Conservation (phyloP, 2,888 invertebrate genomes). For the Diloba caeruleocephala region DNA sequence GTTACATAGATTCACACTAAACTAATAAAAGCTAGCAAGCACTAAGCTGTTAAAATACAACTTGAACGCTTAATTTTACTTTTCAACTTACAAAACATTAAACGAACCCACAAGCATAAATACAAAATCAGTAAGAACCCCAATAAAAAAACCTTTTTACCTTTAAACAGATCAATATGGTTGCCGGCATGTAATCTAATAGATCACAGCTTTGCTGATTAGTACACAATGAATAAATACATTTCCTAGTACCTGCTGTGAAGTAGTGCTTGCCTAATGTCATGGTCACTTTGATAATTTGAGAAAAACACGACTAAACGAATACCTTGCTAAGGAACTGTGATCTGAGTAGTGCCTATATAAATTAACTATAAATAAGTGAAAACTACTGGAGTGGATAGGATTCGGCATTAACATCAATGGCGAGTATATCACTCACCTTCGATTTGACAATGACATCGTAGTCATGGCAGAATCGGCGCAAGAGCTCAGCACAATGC, state of each 20-base stretch:
- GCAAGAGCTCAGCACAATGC: too few relatives aligned
- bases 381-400: not conserved
- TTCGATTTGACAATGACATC: too few relatives aligned
- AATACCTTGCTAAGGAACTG: not conserved
- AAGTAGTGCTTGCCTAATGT: constrained; percentile 42
- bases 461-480: too few relatives aligned
- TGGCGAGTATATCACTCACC: too few relatives aligned
- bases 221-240: constrained; percentile 23
- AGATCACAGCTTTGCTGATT: constrained; percentile 39
- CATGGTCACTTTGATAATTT: constrained; percentile 43
- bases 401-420: too few relatives aligned
- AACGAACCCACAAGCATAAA: not conserved
- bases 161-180: constrained; percentile 1
- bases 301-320: constrained; percentile 7
- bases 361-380: not conserved
- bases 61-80: too few relatives aligned
- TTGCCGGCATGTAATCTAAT: constrained; percentile 28
- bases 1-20: too few relatives aligned
- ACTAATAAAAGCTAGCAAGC: too few relatives aligned
- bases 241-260: constrained; percentile 24
- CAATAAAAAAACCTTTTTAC: not conserved
- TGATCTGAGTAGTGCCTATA: not conserved
- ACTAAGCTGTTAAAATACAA: too few relatives aligned
- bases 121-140: not conserved
- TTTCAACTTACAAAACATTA: too few relatives aligned